Evolutionary conservation across 2,113 vertebrate species (phyloP), one percentile per base, ranked within the genome.

Genomic region (Ameiurus melas): DNA sequence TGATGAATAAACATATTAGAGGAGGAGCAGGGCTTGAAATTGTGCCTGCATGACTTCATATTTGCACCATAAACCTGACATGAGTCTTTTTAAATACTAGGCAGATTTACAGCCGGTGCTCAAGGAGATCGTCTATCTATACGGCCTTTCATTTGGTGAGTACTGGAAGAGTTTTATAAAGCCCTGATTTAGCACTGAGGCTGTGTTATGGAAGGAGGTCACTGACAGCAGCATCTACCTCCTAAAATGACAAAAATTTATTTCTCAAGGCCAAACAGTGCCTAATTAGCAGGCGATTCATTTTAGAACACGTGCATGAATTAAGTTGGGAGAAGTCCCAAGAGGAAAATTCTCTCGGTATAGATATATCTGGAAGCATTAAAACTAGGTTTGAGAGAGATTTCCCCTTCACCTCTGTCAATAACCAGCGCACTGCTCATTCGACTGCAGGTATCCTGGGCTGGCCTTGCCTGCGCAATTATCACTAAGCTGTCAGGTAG

Each of bases 401-500:
- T 89, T 89, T 85, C 27, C 27, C 68, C 2, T 4, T 25, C 27
- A 87, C 89, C 86, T 51, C 85, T 86, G 88, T 92, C 93, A 87
- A 94, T 94, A 92, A 86, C 51, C 22, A 87, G 86, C 39, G 60
- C 83, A 83, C 84, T 30, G 80, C 86, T 92, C 83, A 91, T 93
- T 94, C 91, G 92, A 93, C 93, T 92, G 66, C 66, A 82, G 86
- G 89, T 90, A 90, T 93, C 92, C 90, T 87, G 91, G 90, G 91
- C 90, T 91, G 92, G 90, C 90, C 89, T 90, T 79, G 89, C 84
- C 91, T 91, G 86, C 81, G 91, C 92, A 93, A 93, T 94, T 93
- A 94, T 93, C 93, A 95, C 92, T 93, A 92, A 94, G 93, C 93
- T 94, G 94, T 94, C 93, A 95, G 90, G 90, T 75, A 89, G 93